Conservation (phyloP, 2,888 invertebrate species). For the Gisinianus flammeolus region DNA sequence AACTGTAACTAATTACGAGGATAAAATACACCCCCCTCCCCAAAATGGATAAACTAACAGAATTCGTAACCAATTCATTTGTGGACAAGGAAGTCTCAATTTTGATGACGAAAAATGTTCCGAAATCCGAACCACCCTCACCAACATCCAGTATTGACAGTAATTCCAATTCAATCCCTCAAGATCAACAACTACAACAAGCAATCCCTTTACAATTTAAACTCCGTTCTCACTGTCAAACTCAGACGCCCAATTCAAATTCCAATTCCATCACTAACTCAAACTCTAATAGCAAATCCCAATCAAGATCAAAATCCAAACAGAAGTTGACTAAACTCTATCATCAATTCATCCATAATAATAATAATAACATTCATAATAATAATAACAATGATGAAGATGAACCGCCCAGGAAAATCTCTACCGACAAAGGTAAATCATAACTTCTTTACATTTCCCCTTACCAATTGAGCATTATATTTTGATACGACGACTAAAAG, state of each 20-base stretch:
- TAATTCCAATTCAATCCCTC: not conserved
- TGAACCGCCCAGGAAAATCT: constrained; percentile 19
- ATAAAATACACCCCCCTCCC: not conserved
- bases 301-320: too few species aligned
- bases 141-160: constrained; percentile 32
- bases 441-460: not conserved
- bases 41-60: constrained; percentile 84
- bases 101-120: constrained; percentile 41
- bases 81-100: constrained; percentile 62
- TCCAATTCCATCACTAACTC: not conserved
- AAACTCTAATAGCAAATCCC: not conserved
- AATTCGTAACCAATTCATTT: constrained; percentile 88
- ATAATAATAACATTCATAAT: constrained; percentile 21
- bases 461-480: not conserved
- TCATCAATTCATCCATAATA: not conserved
- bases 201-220: not conserved
- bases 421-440: not conserved
- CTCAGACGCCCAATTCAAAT: not conserved
- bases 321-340: not conserved
- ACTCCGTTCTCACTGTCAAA: not conserved
- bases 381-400: constrained; percentile 27
- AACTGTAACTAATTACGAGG: too few species aligned
- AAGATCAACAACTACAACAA: not conserved
- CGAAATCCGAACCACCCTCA: constrained; percentile 53
- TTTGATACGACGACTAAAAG: too few species aligned